Evolutionary conservation across 2,888 invertebrate genomes (phyloP), one percentile per base, ranked within the genome.

Genomic region (Gonocerus acuteangulatus): DNA sequence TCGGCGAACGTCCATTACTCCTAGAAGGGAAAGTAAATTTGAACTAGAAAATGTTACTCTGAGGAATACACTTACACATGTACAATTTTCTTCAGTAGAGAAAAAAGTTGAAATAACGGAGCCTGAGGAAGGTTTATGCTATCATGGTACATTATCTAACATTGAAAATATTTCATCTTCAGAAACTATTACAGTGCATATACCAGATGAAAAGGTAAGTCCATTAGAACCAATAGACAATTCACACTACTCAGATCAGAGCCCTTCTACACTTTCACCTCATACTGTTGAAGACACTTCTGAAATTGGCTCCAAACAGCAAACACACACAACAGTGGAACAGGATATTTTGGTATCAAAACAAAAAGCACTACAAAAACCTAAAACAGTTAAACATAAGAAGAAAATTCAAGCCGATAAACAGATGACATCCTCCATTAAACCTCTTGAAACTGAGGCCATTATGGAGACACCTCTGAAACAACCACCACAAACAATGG

Each of bases 1-100:
- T 34, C 64, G 63, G 52, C 65, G 67, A 58, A 42, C 67, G 11
- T 63, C 60, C 16, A 54, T 63, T 21, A 23, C 57, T 23, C 65
- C 65, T 15, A 66, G 65, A 52, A 61, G 59, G 34, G 62, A 65
- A 39, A 52, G 58, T 19, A 62, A 61, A 51, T 32, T 32, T 32
- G 32, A 32, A 32, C 32, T 32, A 32, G 32, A 32, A 11, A 32
- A 32, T 9, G 32, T 32, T 6, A 11, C 11, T 32, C 32, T 32
- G 6, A 6, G 32, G 6, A 32, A 32, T 9, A n/a, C n/a, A n/a
- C n/a, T n/a, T n/a, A n/a, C n/a, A n/a, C n/a, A n/a, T n/a, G 32
- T 32, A 9, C 7, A 32, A 32, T 32, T 32, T 32, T 32, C 32
- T 9, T 32, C 32, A 9, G 32, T 11, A 32, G 32, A 32, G 32